Evolutionary conservation across 2,888 invertebrate genomes (phyloP).

Genomic region (Eucera pruinosa): DNA sequence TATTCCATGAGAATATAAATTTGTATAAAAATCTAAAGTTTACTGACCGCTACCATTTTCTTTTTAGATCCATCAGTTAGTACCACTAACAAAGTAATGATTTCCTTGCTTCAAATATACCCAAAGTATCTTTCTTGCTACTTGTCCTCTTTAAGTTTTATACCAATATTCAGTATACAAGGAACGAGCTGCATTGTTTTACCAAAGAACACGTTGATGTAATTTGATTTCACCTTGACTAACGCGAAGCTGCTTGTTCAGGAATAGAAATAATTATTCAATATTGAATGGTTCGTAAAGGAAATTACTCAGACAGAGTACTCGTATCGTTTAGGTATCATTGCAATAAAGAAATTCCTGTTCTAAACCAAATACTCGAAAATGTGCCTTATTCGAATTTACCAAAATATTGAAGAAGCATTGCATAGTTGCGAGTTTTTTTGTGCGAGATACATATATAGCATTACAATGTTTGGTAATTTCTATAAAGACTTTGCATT

Average conservation of each 20-base stretch:
- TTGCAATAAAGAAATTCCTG: neutral
- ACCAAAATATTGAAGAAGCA: neutral
- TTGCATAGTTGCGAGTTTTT: neutral
- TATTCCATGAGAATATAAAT: no score
- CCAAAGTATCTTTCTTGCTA: no score
- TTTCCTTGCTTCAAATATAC: no score
- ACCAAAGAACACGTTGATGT: neutral
- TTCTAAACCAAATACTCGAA: no score
- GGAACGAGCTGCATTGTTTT: no score
- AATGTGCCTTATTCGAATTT: neutral
- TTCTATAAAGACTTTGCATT: neutral
- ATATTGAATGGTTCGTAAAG: conserved; percentile 10
- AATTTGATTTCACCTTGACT: conserved; percentile 1
- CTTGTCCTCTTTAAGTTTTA: no score
- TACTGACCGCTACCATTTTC: no score
- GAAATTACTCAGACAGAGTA: conserved; percentile 23
- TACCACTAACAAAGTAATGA: no score
- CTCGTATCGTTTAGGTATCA: neutral
- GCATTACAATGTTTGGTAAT: neutral
- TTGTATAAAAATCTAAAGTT: no score
- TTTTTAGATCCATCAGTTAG: no score
- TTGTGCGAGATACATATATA: neutral
- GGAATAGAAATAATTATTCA: conserved; percentile 1
- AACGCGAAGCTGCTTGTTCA: neutral
- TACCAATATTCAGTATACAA: no score